Evolutionary conservation across 2,797 vertebrate genomes (phyloP).

Genomic region (Lithobates sylvaticus): DNA sequence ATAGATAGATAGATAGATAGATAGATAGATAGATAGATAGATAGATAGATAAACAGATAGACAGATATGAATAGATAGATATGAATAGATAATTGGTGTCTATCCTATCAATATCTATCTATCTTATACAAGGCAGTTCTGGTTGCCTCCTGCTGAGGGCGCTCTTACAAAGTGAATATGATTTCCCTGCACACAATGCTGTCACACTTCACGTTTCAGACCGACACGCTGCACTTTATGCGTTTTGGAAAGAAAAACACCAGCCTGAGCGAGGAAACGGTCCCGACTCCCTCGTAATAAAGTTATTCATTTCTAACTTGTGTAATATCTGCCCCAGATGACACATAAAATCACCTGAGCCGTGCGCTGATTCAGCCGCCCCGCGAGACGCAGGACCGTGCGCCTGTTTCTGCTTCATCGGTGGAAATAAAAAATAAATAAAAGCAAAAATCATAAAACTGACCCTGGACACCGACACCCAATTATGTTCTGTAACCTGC

Average conservation of each 20-base stretch:
- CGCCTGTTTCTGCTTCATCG: background rate
- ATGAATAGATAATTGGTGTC: too few species aligned
- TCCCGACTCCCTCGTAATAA: background rate
- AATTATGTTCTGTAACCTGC: too few species aligned
- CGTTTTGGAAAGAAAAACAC: constrained; percentile 46
- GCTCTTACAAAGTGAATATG: constrained; percentile 23
- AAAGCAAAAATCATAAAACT: too few species aligned
- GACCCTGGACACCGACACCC: too few species aligned
- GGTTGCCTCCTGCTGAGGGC: constrained; percentile 28
- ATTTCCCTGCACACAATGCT: background rate
- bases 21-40: too few species aligned
- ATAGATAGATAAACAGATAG: too few species aligned
- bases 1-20: too few species aligned
- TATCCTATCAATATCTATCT: too few species aligned
- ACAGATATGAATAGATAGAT: too few species aligned
- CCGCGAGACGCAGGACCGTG: background rate
- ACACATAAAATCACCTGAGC: constrained; percentile 34
- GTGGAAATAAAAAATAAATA: background rate
- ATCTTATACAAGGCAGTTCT: too few species aligned
- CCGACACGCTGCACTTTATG: background rate
- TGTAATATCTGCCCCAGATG: constrained; percentile 31
- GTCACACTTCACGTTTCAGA: background rate
- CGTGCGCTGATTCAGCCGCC: background rate
- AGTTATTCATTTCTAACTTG: constrained; percentile 20
- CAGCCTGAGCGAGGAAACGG: background rate